Conservation (phyloP, 2,113 vertebrate species). For the Rhagologus leucostigma region DNA sequence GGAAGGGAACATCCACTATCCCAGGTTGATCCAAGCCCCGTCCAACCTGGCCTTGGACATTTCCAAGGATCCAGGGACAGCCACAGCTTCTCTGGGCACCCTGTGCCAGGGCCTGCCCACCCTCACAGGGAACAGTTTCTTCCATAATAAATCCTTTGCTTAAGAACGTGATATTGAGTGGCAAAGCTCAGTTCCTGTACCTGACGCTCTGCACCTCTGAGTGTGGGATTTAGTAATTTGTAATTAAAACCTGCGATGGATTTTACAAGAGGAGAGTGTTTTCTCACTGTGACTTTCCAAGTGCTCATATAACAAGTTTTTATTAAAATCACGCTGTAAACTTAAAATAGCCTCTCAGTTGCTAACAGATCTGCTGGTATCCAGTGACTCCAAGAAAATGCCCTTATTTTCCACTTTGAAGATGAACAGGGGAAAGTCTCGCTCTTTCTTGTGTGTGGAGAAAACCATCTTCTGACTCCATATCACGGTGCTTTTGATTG, state of each 20-base stretch:
- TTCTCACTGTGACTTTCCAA: not conserved
- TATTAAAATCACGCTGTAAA: constrained; percentile 16
- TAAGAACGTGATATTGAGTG: not conserved
- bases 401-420: not conserved
- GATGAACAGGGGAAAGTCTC: not conserved
- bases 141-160: not conserved
- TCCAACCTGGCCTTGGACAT: not conserved
- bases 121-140: not conserved
- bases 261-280: not conserved
- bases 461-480: not conserved
- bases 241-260: not conserved
- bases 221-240: not conserved
- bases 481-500: not conserved
- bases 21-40: not conserved
- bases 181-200: not conserved
- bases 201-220: not conserved
- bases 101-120: not conserved
- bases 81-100: not conserved
- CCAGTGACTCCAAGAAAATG: not conserved
- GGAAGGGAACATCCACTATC: accelerated
- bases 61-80: not conserved
- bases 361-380: not conserved
- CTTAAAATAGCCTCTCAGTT: not conserved
- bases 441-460: not conserved
- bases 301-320: not conserved